phyloP scores from a whole-genome alignment of 2,113 vertebrate genomes.

The Hipposideros armiger region DNA sequence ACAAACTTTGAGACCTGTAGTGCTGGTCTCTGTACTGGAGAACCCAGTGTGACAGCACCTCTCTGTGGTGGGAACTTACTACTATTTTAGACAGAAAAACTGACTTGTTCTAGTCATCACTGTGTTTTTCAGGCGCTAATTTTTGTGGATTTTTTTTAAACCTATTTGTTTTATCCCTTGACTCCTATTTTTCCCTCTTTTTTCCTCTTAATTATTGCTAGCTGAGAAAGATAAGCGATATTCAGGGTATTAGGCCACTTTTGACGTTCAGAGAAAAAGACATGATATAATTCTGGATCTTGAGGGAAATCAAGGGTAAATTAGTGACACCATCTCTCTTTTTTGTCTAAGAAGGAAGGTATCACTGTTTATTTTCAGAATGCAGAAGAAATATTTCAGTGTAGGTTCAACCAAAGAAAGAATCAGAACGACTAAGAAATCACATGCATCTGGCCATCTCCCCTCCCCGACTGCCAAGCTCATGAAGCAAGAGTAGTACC shows the following conservation, averaged over 20 bases:
- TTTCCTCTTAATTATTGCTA: background rate
- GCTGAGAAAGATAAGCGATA: background rate
- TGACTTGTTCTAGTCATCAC: background rate
- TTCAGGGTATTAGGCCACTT: background rate
- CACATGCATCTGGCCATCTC: background rate
- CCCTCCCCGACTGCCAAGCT: accelerated
- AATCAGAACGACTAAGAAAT: background rate
- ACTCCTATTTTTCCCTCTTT: background rate
- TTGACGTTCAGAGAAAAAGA: background rate
- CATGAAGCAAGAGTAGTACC: background rate
- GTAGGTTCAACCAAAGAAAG: background rate
- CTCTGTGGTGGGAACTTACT: constrained; percentile 49
- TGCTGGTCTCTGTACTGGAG: background rate
- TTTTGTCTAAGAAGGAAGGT: background rate
- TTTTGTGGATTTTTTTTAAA: background rate
- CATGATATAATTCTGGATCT: background rate
- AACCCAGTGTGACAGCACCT: constrained; percentile 18
- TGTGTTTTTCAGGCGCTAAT: background rate
- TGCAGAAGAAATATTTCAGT: background rate
- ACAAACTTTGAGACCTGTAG: background rate
- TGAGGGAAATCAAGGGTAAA: background rate
- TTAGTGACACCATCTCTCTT: background rate
- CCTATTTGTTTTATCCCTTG: background rate
- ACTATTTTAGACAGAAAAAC: background rate
- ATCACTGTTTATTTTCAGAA: background rate